Percentiles rank a stretch among this genome's conserved stretches.
Evolutionary conservation across 2,888 invertebrate genomes (phyloP).

Genomic region (Parasteatoda lunata): DNA sequence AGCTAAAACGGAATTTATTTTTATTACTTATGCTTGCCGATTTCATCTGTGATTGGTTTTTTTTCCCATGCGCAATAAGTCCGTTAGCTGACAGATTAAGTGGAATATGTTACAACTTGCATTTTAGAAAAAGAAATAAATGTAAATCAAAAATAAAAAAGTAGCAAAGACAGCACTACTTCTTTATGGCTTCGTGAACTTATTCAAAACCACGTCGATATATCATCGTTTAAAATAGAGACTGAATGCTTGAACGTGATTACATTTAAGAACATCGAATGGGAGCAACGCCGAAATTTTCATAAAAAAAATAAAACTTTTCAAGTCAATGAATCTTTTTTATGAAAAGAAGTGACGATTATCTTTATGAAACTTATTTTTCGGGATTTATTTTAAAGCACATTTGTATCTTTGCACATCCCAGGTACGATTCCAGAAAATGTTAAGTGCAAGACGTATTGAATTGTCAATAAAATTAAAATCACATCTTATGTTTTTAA

Average conservation of each 20-base stretch:
- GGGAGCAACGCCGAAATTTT: background rate
- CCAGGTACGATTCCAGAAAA: too few species aligned
- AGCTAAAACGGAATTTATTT: constrained; percentile 47
- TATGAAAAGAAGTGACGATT: background rate
- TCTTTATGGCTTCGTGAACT: constrained; percentile 26
- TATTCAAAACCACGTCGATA: constrained; percentile 27
- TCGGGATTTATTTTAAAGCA: too few species aligned
- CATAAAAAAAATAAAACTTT: background rate
- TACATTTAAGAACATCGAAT: background rate
- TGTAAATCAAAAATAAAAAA: constrained; percentile 25
- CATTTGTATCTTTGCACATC: too few species aligned
- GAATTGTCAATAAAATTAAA: too few species aligned
- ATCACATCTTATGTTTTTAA: too few species aligned
- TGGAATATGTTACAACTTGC: constrained; percentile 24
- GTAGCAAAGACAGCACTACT: background rate
- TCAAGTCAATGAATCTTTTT: background rate
- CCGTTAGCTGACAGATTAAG: constrained; percentile 40
- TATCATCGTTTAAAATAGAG: constrained; percentile 4
- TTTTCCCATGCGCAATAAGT: constrained; percentile 8
- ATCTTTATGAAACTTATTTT: background rate
- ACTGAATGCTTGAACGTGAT: constrained; percentile 8
- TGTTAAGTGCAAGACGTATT: too few species aligned
- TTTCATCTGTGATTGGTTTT: constrained; percentile 19
- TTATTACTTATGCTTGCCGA: constrained; percentile 41
- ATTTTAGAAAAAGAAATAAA: constrained; percentile 13